Evolutionary conservation across 2,888 invertebrate species (phyloP).

Genomic region (Cremastobaeus sp.): DNA sequence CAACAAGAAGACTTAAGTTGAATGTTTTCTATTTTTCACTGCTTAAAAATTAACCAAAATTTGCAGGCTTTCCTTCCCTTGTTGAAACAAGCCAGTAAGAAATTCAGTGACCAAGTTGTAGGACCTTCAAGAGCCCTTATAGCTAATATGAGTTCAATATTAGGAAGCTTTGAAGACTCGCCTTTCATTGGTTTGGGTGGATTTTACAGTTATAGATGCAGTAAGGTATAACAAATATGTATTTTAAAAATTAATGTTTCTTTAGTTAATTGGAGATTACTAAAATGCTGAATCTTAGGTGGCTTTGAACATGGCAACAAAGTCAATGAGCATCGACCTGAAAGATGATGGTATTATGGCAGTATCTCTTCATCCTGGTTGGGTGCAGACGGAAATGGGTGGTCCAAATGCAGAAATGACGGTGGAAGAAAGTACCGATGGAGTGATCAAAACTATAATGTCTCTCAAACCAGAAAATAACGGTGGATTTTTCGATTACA

Average conservation of each 20-base stretch:
- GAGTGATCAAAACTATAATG: constrained; percentile 84
- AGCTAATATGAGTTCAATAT: constrained; percentile 89
- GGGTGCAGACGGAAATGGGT: constrained; percentile 95
- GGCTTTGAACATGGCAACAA: constrained; percentile 91
- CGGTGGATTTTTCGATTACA: too few relatives aligned
- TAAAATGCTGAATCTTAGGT: constrained; percentile 82
- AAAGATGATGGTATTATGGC: constrained; percentile 87
- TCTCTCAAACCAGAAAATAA: constrained; percentile 83
- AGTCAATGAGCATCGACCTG: constrained; percentile 90
- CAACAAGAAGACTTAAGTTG: too few relatives aligned
- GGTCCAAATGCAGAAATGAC: constrained; percentile 88
- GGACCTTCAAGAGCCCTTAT: constrained; percentile 85
- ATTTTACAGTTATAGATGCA: constrained; percentile 90
- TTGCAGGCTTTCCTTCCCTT: constrained; percentile 86
- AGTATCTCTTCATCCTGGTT: constrained; percentile 90
- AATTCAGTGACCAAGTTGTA: constrained; percentile 79
- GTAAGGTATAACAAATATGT: constrained; percentile 82
- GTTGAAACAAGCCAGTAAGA: constrained; percentile 77
- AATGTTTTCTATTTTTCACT: too few relatives aligned
- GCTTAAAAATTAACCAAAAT: background rate
- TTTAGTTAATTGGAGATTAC: too few relatives aligned
- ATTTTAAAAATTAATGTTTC: too few relatives aligned
- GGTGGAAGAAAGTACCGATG: constrained; percentile 83
- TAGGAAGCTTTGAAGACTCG: constrained; percentile 88
- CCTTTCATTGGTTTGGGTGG: constrained; percentile 90